Evolutionary conservation across 2,113 vertebrate species (phyloP), one percentile per base, ranked within the genome.

Genomic region (Atractosteus spatula): DNA sequence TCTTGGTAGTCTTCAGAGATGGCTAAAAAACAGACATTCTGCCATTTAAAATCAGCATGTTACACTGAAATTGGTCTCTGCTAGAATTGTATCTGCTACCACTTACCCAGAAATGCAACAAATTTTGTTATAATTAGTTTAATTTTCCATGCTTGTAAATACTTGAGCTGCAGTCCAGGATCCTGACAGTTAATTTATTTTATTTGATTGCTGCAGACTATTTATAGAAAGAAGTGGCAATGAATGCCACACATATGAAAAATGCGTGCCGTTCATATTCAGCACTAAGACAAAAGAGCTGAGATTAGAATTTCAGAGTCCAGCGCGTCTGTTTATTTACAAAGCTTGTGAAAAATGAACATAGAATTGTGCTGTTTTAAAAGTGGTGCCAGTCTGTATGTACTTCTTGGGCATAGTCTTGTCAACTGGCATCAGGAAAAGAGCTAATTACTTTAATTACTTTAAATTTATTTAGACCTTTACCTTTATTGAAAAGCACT

Each of bases 161-260:
- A 89, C 88, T 87, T 83, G 77, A 74, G 62, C 68, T 77, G 70
- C 13, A 61, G 75, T 81, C 78, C 83, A 82, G 63, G 71, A 71
- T 64, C 78, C 83, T 93, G 93, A 91, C 90, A 89, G 88, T 89
- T 89, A 86, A 92, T 94, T 94, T 92, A 89, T 94, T 91, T 89
- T 77, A 79, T 88, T 79, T 92, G 89, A 90, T 93, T 92, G 86
- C 85, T 74, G 72, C 77, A 4, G 65, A 78, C 84, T 91, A 88
- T 92, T 87, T 92, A 86, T 89, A 81, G 80, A 78, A 61, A 71
- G 81, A 42, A 63, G 54, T 0, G 43, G 43, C 54, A 57, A 76
- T 74, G 79, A 63, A 68, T 76, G 13, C 77, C 68, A 75, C 69
- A 67, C 71, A 74, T 84, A 82, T 78, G 74, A 79, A 80, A 77